Percentiles rank a stretch among this genome's conserved stretches.
Evolutionary conservation across 2,888 invertebrate genomes (phyloP).

Genomic region (Eretmocerus hayati): DNA sequence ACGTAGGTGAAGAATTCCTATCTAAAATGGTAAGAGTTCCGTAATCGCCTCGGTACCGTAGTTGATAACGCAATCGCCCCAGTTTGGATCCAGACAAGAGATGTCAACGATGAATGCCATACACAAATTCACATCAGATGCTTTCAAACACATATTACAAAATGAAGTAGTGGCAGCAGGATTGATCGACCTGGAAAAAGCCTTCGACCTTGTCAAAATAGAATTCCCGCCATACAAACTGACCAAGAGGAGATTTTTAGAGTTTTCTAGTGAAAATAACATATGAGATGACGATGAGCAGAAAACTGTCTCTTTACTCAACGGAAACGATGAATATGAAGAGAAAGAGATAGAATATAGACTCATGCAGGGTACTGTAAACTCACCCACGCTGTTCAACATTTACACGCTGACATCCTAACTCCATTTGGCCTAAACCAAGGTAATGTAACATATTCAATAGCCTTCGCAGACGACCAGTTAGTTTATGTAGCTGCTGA

Average conservation of each 20-base stretch:
- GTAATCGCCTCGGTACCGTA: too few relatives aligned
- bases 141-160: conserved; percentile 3
- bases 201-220: conserved; percentile 19
- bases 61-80: too few relatives aligned
- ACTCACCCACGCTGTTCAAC: conserved; percentile 22
- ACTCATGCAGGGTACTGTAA: conserved; percentile 22
- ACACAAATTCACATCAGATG: conserved; percentile 7
- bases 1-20: too few relatives aligned
- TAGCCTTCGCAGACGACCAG: conserved; percentile 23
- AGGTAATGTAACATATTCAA: not conserved
- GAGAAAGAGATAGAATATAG: conserved; percentile 9
- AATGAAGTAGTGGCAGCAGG: conserved; percentile 6
- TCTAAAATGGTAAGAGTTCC: too few relatives aligned
- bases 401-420: conserved; percentile 16
- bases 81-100: conserved; percentile 21
- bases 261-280: conserved; percentile 4
- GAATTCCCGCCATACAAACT: conserved; percentile 18
- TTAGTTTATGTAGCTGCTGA: conserved; percentile 8
- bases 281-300: conserved; percentile 8
- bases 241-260: conserved; percentile 10
- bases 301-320: conserved; percentile 2
- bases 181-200: conserved; percentile 19
- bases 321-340: too few relatives aligned
- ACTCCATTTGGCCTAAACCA: conserved; percentile 19
- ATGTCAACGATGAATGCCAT: conserved; percentile 24